Conservation (phyloP, 2,113 vertebrate genomes). For the Furnarius figulus region DNA sequence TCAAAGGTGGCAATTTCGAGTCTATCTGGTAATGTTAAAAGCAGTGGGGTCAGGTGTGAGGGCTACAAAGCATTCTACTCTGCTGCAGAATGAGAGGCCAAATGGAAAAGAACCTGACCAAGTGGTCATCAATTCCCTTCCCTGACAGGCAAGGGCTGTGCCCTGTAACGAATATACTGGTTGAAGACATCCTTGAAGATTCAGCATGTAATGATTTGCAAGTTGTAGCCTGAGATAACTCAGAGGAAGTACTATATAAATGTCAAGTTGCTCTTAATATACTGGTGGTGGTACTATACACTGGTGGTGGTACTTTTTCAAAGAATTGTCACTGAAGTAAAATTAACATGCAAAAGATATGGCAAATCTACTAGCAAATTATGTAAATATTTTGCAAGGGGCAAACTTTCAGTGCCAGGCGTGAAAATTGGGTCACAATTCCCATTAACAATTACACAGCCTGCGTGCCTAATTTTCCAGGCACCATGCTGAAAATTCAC, state of each 20-base stretch:
- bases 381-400: conserved; percentile 75
- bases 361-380: conserved; percentile 69
- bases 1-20: neutral
- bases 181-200: neutral
- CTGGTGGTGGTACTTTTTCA: conserved; percentile 36
- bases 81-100: neutral
- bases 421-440: conserved; percentile 73
- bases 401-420: conserved; percentile 69
- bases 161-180: neutral
- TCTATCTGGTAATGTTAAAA: neutral
- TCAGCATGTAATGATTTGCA: conserved; percentile 25
- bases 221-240: conserved; percentile 50
- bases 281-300: neutral
- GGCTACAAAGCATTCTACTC: neutral
- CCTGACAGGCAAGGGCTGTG: neutral
- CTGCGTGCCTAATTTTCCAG: conserved; percentile 71
- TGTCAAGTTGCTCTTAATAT: conserved; percentile 52
- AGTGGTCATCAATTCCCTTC: conserved; percentile 15
- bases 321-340: conserved; percentile 53
- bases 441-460: conserved; percentile 70
- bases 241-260: conserved; percentile 38
- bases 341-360: conserved; percentile 69
- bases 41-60: neutral
- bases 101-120: neutral
- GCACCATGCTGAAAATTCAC: conserved; percentile 70